Percentiles rank a stretch among this genome's conserved stretches.
These are phyloP conservation scores for Liodrosophila aerea DNA, from an alignment of 2,888 invertebrate species.

Conservation along the genomic window DNA sequence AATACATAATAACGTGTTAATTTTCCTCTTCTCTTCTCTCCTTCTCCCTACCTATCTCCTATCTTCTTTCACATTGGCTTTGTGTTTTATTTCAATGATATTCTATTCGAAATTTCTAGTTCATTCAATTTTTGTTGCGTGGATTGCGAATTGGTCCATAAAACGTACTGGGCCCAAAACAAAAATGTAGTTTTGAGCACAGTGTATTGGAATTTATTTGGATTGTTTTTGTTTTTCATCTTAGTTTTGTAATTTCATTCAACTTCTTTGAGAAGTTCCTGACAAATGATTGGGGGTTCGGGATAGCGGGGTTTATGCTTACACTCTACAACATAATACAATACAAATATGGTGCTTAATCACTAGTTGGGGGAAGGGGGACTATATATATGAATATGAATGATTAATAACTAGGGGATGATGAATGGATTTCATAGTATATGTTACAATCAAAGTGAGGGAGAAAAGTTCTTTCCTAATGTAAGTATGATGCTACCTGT, in stretches of 20 bases:
- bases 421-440: slow-evolving; percentile 43
- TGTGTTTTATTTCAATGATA: slow-evolving; percentile 13
- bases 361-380: slow-evolving; percentile 41
- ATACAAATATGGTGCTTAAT: slow-evolving; percentile 62
- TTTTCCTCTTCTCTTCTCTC: not conserved
- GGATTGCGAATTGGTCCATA: slow-evolving; percentile 77
- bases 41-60: too few relatives aligned
- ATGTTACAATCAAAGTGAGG: slow-evolving; percentile 58
- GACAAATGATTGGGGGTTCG: slow-evolving; percentile 25
- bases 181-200: slow-evolving; percentile 28
- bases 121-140: slow-evolving; percentile 66
- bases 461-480: slow-evolving; percentile 10
- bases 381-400: slow-evolving; percentile 36
- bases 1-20: slow-evolving; percentile 60
- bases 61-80: too few relatives aligned
- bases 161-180: slow-evolving; percentile 65
- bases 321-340: slow-evolving; percentile 38
- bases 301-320: slow-evolving; percentile 33
- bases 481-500: slow-evolving; percentile 26
- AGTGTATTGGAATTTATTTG: slow-evolving; percentile 62
- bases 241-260: slow-evolving; percentile 38
- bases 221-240: slow-evolving; percentile 14
- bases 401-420: slow-evolving; percentile 36
- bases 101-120: slow-evolving; percentile 44
- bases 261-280: slow-evolving; percentile 63